A percentile compares a stretch with the other conserved stretches of the same genome.
Conservation (phyloP, 37 sponge, comb jelly and placozoan genomes). For the Eunapius fragilis region DNA sequence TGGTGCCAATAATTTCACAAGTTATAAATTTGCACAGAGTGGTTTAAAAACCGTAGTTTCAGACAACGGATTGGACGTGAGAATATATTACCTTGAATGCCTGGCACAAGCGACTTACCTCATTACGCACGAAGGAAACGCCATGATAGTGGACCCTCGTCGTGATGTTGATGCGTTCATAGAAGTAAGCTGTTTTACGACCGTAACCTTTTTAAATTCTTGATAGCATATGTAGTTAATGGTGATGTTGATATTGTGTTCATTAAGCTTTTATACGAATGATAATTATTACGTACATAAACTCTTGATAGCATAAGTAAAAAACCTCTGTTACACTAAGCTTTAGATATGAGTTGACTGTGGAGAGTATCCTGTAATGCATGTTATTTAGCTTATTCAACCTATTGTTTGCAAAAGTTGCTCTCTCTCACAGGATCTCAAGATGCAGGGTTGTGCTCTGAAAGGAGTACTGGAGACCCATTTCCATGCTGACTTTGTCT, state of each 20-base stretch:
- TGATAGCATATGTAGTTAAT: no score
- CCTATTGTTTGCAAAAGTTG: background rate
- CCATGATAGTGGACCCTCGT: slow-evolving; percentile 86
- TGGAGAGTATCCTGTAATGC: no score
- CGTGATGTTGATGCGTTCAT: slow-evolving; percentile 87
- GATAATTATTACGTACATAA: background rate
- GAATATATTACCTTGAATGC: slow-evolving; percentile 89
- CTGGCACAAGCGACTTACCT: slow-evolving; percentile 93
- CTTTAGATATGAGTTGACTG: no score
- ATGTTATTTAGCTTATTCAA: no score
- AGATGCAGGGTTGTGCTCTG: slow-evolving; percentile 5
- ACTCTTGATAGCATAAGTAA: no score
- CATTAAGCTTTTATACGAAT: background rate
- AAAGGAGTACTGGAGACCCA: slow-evolving; percentile 82
- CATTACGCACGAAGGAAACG: slow-evolving; percentile 67
- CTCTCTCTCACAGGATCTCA: slow-evolving; percentile 18
- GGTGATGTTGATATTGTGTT: no score
- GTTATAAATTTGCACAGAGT: slow-evolving; percentile 30
- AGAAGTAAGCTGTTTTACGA: slow-evolving; percentile 57
- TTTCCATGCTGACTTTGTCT: slow-evolving; percentile 95
- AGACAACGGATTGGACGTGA: slow-evolving; percentile 63
- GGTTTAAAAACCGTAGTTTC: slow-evolving; percentile 55
- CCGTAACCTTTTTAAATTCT: no score
- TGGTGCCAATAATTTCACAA: no score
- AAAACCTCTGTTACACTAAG: no score